phyloP scores from a whole-genome alignment of 1,140 invertebrate genomes.

The Pantala flavescens region DNA sequence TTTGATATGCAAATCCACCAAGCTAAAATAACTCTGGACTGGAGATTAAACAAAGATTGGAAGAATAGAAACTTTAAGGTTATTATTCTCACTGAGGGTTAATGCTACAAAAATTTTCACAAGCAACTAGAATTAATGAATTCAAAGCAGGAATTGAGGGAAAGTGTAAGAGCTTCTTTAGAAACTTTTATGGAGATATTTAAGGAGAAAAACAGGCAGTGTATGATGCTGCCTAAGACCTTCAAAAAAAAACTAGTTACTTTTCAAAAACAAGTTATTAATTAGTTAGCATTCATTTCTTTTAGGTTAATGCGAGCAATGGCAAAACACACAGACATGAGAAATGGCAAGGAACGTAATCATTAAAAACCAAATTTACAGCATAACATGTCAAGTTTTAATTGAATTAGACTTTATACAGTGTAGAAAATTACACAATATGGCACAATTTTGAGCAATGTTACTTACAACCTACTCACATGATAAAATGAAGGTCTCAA shows the following conservation, averaged over 20 bases:
- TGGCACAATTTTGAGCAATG: neutral
- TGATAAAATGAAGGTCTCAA: neutral
- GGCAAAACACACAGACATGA: too few relatives aligned
- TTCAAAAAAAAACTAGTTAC: neutral
- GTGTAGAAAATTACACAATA: neutral
- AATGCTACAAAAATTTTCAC: too few relatives aligned
- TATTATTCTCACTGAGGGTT: too few relatives aligned
- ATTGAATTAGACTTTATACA: too few relatives aligned
- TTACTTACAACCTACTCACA: slow-evolving; percentile 2
- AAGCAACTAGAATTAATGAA: too few relatives aligned
- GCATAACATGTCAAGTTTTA: too few relatives aligned
- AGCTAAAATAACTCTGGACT: neutral
- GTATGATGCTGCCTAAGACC: neutral
- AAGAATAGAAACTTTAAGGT: neutral
- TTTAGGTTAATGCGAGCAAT: too few relatives aligned
- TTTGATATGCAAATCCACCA: neutral
- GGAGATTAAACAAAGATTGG: neutral
- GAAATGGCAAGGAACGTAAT: too few relatives aligned
- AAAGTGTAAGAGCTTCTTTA: too few relatives aligned
- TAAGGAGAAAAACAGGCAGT: neutral
- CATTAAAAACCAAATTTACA: too few relatives aligned
- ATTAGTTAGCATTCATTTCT: too few relatives aligned
- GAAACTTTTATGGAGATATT: neutral
- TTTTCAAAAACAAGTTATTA: neutral
- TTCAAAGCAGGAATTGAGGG: too few relatives aligned